Percentiles rank a stretch among this genome's conserved stretches.
These are phyloP conservation scores for Hypomecis atomaria DNA, from an alignment of 2,888 invertebrate genomes.

Conservation along the genomic window DNA sequence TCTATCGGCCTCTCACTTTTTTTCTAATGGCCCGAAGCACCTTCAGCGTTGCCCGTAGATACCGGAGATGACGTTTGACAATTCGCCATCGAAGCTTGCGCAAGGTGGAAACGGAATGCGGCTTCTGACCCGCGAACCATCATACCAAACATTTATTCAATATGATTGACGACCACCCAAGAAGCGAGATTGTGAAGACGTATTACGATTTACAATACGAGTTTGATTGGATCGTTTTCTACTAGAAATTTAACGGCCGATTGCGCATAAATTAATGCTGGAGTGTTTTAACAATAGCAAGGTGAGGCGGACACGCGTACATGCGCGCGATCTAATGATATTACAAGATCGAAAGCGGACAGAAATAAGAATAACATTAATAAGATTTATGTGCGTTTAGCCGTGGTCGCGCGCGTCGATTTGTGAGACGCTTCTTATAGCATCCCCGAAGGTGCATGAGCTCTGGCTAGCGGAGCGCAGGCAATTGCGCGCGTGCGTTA, in stretches of 20 bases:
- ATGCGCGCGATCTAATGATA: slow-evolving; percentile 68
- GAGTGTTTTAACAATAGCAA: slow-evolving; percentile 58
- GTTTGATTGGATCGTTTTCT: slow-evolving; percentile 70
- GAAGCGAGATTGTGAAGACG: slow-evolving; percentile 56
- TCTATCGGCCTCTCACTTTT: slow-evolving; percentile 75
- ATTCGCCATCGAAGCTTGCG: slow-evolving; percentile 69
- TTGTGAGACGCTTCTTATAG: slow-evolving; percentile 77
- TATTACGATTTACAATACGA: slow-evolving; percentile 68
- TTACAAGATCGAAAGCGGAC: slow-evolving; percentile 72
- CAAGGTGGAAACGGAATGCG: slow-evolving; percentile 65
- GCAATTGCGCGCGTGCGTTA: slow-evolving; percentile 81
- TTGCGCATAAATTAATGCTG: slow-evolving; percentile 49
- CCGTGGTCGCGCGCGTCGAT: slow-evolving; percentile 77
- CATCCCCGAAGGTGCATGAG: slow-evolving; percentile 59
- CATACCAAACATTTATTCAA: slow-evolving; percentile 62
- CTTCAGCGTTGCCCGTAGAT: slow-evolving; percentile 47
- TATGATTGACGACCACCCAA: slow-evolving; percentile 75
- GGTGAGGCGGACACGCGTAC: slow-evolving; percentile 36
- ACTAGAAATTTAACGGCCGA: slow-evolving; percentile 58
- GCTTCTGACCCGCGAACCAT: slow-evolving; percentile 72
- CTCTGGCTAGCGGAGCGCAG: slow-evolving; percentile 53
- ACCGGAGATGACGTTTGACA: slow-evolving; percentile 59
- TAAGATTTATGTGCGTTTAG: slow-evolving; percentile 80
- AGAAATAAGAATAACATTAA: slow-evolving; percentile 80
- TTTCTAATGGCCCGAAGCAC: slow-evolving; percentile 49